A percentile compares a stretch with the other conserved stretches of the same genome.
Conservation (phyloP, 2,113 vertebrate species). For the Laterallus jamaicensis region DNA sequence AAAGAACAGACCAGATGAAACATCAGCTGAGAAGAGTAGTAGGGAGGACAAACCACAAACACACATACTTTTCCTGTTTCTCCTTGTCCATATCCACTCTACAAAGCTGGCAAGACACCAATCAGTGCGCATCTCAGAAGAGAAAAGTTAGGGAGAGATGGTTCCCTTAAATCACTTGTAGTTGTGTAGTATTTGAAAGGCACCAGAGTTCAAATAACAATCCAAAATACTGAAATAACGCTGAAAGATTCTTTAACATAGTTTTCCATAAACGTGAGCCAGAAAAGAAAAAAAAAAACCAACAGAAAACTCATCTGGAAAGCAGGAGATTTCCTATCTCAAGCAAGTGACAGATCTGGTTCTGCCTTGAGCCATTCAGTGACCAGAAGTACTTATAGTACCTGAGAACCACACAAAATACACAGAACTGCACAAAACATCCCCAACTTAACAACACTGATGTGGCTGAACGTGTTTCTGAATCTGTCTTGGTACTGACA, state of each 20-base stretch:
- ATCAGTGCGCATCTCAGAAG: not conserved
- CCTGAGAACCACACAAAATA: not conserved
- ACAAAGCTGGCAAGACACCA: not conserved
- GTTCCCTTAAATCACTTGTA: not conserved
- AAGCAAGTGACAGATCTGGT: conserved; percentile 19
- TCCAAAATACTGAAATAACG: not conserved
- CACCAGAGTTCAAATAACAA: not conserved
- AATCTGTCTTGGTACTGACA: not conserved
- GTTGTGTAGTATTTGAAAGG: not conserved
- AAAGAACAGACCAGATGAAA: not conserved
- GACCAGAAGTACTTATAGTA: not conserved
- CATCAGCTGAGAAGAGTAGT: not conserved
- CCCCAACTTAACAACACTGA: not conserved
- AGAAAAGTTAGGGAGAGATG: not conserved
- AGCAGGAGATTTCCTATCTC: not conserved
- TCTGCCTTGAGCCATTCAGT: not conserved
- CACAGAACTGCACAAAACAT: not conserved
- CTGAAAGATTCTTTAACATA: not conserved
- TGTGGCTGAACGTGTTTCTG: not conserved
- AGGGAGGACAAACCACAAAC: not conserved
- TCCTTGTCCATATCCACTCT: not conserved
- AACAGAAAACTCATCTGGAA: not conserved
- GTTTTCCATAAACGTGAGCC: not conserved
- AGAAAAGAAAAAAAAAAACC: too few species aligned
- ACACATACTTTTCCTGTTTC: not conserved